Evolutionary conservation across 37 sponge, comb jelly and placozoan species (phyloP), one percentile per base, ranked within the genome.

Genomic region (Beroe ovata): DNA sequence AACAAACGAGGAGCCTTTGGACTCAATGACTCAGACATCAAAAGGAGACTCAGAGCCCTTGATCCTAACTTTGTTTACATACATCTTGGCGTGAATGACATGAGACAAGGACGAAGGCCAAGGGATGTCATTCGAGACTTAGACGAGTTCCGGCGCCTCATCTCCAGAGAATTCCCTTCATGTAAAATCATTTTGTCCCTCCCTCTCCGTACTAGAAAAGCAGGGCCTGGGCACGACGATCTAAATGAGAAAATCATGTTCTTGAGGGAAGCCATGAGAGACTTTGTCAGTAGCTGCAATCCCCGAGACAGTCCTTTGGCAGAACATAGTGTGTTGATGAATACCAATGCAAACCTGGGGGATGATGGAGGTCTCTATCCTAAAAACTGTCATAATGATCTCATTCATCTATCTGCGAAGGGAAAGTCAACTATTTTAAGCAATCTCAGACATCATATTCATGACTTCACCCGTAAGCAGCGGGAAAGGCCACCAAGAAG

Each of bases 31-130:
- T 4, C 6, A n/a, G 63, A 62, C 6, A 4, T 62, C 63, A 21
- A 25, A 6, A 25, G 28, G 29, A 62, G 6, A 21, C 29, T 62
- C 4, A 16, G 21, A 25, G 23, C 3, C 28, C 28, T 28, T 4
- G 4, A 28, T 16, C 63, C 63, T 28, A 25, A 16, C 29, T 62
- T 62, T 23, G 4, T 62, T 4, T 62, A 62, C 29, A 25, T 62
- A 4, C 63, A 62, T 62, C 63, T 62, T 23, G 63, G 63, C 23
- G 20, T 62, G 23, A 62, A 62, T 16, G 63, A 62, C 63, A 62
- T 62, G 28, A 21, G 4, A 6, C 19, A 62, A 16, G 4, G 20
- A 14, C 4, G 23, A 6, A 25, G 20, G 28, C 23, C 63, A 28
- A 16, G 20, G 21, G 28, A 62, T 4, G 23, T 25, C 29, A 62